phyloP scores from a whole-genome alignment of 2,797 vertebrate species.

The Podarcis siculus region DNA sequence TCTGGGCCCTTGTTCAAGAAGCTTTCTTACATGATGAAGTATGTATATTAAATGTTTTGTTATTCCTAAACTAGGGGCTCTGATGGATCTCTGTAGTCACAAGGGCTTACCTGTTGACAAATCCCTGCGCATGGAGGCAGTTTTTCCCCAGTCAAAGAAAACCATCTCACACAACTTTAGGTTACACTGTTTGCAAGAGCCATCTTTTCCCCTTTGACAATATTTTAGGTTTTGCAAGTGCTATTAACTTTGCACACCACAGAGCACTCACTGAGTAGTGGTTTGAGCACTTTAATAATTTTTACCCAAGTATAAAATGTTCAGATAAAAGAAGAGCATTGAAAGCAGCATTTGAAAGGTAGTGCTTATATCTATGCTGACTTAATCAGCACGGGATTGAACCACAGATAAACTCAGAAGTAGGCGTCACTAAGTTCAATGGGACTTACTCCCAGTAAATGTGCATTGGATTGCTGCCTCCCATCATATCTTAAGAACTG shows the following conservation, averaged over 20 bases:
- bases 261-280: background rate
- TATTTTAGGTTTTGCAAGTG: background rate
- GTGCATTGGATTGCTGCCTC: background rate
- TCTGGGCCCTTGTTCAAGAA: slow-evolving; percentile 84
- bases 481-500: background rate
- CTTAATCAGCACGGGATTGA: background rate
- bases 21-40: slow-evolving; percentile 82
- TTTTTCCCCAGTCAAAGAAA: background rate
- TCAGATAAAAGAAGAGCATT: too few species aligned
- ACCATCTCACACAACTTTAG: background rate
- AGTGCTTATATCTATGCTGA: background rate
- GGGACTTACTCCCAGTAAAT: background rate
- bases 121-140: background rate
- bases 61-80: background rate
- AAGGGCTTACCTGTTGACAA: background rate
- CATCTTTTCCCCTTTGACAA: background rate
- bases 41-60: slow-evolving; percentile 14
- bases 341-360: background rate
- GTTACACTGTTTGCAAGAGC: background rate
- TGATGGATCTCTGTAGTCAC: background rate
- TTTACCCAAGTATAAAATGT: background rate
- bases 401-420: background rate
- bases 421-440: background rate
- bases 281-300: background rate
- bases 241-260: background rate